Base-by-base conservation (phyloP, 2,797 vertebrate species). In the Allobates femoralis region DNA sequence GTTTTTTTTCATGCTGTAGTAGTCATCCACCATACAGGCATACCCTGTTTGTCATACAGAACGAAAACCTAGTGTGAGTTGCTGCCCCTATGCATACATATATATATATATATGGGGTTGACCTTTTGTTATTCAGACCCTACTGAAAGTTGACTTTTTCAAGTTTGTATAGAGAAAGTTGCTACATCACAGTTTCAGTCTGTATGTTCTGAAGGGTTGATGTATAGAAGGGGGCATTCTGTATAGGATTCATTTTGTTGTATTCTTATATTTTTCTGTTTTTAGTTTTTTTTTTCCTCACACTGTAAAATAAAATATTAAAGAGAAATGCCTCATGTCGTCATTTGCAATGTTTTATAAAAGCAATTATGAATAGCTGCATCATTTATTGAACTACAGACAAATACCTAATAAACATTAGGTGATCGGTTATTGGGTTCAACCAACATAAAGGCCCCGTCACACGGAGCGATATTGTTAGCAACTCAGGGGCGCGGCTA, bases 251-350 rank as follows among this genome's bases (percentile, higher is more conserved):
- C 60, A 58, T 77, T 85, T 88, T 81, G 60, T 86, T 81, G 46
- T 75, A 77, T 60, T 87, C 85, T 86, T 86, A 60, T 86, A 58
- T 67, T 76, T 84, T 84, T 85, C 41, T 85, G 78, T 76, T 87
- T 46, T 46, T 46, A 87, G 86, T 83, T 84, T 84, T 81, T 87
- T 87, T 80, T 88, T 85, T 60, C 87, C 87, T 85, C 60, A 88
- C 83, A 88, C 83, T 88, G 83, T 85, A 88, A 85, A 88, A 88
- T 85, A 88, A 88, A 88, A 77, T 66, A 76, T 81, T 85, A 77
- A 85, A 81, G 41, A 81, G 41, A 75, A 80, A 73, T 6, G 18
- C 30, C 41, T 30, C 14, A 46, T 77, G n/a, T 58, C 12, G 18
- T 74, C 32, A 28, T 83, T 83, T 83, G 2, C n/a, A 55, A 58